Conservation (phyloP, 2,113 vertebrate species). For the Gambusia holbrooki region DNA sequence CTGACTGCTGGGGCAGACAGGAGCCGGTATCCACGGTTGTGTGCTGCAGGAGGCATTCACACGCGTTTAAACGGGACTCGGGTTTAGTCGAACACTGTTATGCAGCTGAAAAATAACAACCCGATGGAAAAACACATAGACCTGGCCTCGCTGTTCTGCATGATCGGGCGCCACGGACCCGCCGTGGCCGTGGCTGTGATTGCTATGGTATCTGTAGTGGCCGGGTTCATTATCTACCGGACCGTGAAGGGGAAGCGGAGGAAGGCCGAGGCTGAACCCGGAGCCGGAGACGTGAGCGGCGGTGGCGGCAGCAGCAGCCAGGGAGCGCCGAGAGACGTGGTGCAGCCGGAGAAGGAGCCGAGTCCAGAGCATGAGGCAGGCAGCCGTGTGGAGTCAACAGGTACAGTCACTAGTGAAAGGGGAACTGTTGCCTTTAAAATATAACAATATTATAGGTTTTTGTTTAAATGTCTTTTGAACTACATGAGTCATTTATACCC, state of each 20-base stretch:
- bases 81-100: neutral
- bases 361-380: neutral
- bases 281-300: neutral
- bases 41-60: slow-evolving; percentile 14
- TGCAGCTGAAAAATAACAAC: slow-evolving; percentile 46
- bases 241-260: slow-evolving; percentile 64
- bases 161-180: slow-evolving; percentile 69
- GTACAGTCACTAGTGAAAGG: slow-evolving; percentile 33
- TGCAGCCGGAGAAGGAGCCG: neutral
- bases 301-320: neutral
- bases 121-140: slow-evolving; percentile 61
- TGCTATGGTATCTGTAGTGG: slow-evolving; percentile 66
- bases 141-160: slow-evolving; percentile 70
- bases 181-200: slow-evolving; percentile 66
- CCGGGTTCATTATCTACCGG: slow-evolving; percentile 73
- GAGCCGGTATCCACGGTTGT: slow-evolving; percentile 2
- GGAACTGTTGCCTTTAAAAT: neutral
- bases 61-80: neutral
- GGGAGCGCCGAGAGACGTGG: slow-evolving; percentile 11
- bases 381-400: slow-evolving; percentile 52
- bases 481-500: too few species aligned
- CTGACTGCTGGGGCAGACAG: slow-evolving; percentile 9
- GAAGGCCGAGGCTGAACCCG: slow-evolving; percentile 36
- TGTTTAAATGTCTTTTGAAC: too few species aligned
- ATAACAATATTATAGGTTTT: neutral